A percentile compares a stretch with the other conserved stretches of the same genome.
These are phyloP conservation scores for Diarsia dahlii DNA, from an alignment of 2,888 invertebrate genomes.

Conservation along the genomic window DNA sequence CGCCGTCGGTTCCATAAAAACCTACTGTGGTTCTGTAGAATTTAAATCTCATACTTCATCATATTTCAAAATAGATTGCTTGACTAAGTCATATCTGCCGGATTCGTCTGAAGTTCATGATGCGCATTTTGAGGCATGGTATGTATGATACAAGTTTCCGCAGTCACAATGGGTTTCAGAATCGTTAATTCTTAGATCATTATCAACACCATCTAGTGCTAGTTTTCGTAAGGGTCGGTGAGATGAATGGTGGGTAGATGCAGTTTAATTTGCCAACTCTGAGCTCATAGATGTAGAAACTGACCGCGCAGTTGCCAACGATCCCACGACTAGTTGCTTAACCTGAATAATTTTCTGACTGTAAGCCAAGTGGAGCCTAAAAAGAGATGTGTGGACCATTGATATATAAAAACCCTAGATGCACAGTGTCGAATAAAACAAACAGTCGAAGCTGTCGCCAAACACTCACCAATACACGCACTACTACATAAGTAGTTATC, in stretches of 20 bases:
- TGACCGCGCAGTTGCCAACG: constrained; percentile 42
- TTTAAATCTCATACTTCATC: neutral
- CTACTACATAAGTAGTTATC: no score
- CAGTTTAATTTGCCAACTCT: constrained; percentile 43
- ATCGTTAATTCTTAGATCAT: neutral
- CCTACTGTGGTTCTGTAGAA: constrained; percentile 21
- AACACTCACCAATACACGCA: no score
- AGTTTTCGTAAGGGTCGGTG: constrained; percentile 41
- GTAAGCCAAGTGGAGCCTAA: constrained; percentile 41
- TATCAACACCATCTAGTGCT: constrained; percentile 1
- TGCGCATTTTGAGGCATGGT: neutral
- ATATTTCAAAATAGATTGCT: neutral
- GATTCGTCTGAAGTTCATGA: neutral
- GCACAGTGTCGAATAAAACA: no score
- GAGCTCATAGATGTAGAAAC: constrained; percentile 55
- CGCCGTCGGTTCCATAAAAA: neutral
- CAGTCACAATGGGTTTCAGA: neutral
- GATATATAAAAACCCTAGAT: no score
- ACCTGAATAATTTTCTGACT: constrained; percentile 48
- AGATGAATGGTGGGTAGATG: constrained; percentile 30
- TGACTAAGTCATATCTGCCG: neutral
- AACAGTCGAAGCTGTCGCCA: no score
- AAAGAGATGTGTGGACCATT: constrained; percentile 29
- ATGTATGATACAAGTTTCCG: neutral
- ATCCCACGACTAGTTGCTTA: constrained; percentile 50